phyloP scores from a whole-genome alignment of 2,113 vertebrate genomes.

The Dicerorhinus sumatrensis region DNA sequence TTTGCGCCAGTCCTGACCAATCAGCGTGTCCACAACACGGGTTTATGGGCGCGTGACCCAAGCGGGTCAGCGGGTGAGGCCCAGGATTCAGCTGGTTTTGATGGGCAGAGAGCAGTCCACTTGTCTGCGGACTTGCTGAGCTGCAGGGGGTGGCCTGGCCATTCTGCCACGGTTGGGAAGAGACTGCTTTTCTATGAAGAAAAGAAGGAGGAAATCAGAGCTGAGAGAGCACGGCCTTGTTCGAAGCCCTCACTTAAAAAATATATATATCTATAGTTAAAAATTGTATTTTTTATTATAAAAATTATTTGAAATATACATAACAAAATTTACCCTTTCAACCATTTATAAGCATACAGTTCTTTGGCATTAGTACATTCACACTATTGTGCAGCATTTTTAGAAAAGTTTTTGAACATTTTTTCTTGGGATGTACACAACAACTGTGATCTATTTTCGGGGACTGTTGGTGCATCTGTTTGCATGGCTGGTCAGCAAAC shows the following conservation, averaged over 20 bases:
- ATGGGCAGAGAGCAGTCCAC: not conserved
- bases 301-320: not conserved
- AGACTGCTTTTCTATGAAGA: not conserved
- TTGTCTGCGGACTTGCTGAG: not conserved
- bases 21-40: accelerated
- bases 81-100: not conserved
- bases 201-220: not conserved
- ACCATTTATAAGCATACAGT: not conserved
- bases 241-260: not conserved
- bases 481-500: not conserved
- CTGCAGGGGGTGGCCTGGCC: not conserved
- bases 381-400: accelerated
- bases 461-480: not conserved
- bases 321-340: not conserved
- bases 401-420: not conserved
- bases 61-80: not conserved
- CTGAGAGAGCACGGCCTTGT: not conserved
- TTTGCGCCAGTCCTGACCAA: not conserved
- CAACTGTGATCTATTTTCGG: not conserved
- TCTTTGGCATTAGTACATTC: not conserved
- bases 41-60: not conserved
- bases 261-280: not conserved
- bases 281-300: not conserved
- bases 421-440: not conserved
- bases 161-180: not conserved